These are phyloP conservation scores for Ctenosaura bakeri DNA, from an alignment of 2,797 vertebrate genomes.

Conservation along the genomic window DNA sequence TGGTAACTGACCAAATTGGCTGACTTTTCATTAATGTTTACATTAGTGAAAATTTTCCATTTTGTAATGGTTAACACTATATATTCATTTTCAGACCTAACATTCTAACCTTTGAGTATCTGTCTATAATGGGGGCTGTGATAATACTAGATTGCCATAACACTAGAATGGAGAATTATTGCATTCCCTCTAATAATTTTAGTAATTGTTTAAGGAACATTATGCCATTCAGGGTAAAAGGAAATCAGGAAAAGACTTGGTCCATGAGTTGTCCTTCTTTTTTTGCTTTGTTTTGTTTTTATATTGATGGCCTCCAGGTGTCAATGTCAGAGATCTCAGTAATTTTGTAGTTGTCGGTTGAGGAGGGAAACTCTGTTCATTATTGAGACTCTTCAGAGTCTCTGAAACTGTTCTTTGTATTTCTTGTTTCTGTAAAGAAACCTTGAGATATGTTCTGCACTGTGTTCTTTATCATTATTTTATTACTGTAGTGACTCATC, in stretches of 20 bases:
- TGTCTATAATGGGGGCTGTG: too few relatives aligned
- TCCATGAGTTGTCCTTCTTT: neutral
- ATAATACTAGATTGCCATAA: too few relatives aligned
- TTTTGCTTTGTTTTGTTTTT: neutral
- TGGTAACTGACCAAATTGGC: too few relatives aligned
- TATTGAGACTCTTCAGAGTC: too few relatives aligned
- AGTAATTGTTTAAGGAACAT: neutral
- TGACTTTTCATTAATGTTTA: too few relatives aligned
- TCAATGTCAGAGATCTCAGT: neutral
- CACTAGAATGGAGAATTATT: too few relatives aligned
- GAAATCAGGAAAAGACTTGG: neutral
- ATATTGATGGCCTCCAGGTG: neutral
- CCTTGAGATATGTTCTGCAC: neutral
- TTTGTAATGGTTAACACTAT: too few relatives aligned
- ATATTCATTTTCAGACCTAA: too few relatives aligned
- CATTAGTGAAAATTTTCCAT: too few relatives aligned
- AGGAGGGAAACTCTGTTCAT: neutral
- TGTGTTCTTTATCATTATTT: slow-evolving; percentile 19
- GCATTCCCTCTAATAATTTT: neutral
- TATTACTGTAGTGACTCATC: neutral
- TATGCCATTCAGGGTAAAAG: neutral
- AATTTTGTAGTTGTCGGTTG: neutral
- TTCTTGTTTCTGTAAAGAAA: neutral
- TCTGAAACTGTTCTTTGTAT: neutral
- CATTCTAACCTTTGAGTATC: too few relatives aligned